Evolutionary conservation across 2,888 invertebrate genomes (phyloP), one percentile per base, ranked within the genome.

Genomic region (Agrotis segetum): DNA sequence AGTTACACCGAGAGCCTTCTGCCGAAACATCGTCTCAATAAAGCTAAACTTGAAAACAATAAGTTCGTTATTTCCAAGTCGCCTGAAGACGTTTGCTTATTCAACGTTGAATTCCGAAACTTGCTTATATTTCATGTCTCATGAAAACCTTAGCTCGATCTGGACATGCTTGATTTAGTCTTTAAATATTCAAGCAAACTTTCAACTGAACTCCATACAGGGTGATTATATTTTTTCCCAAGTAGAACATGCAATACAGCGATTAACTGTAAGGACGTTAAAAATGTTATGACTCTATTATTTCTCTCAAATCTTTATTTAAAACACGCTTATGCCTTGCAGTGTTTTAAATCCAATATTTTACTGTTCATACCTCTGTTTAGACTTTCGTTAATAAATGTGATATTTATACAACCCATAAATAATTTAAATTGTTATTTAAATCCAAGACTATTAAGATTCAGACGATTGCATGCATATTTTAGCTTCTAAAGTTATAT

Each of bases 261-360:
- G 88, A 94, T 94, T 92, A 94, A 91, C 67, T 40, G 64, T 68
- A 90, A 89, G 85, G 75, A 89, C 91, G 90, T 93, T 91, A 92
- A 88, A 89, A 88, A 49, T 90, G 91, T 91, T 89, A 92, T 87
- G 87, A 88, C 91, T 91, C 87, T 90, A 92, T 91, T 90, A 89
- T 88, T 82, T 83, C 77, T 82, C 79, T 85, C 79, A 79, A 84
- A 86, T 79, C 81, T 84, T 85, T 84, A 84, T 82, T 79, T 67
- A 60, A 64, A 74, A 60, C 68, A 62, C 47, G 67, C 47, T 70
- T 47, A 50, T 65, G 59, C 46, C 53, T 65, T 67, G 74, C 40
- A 29, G 71, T 55, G 46, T 71, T 74, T 79, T 60, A 46, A 74
- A 75, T 69, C 64, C 53, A 68, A 71, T 75, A 64, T 44, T 65